phyloP scores from a whole-genome alignment of 2,888 invertebrate species.

The Celastrina argiolus region DNA sequence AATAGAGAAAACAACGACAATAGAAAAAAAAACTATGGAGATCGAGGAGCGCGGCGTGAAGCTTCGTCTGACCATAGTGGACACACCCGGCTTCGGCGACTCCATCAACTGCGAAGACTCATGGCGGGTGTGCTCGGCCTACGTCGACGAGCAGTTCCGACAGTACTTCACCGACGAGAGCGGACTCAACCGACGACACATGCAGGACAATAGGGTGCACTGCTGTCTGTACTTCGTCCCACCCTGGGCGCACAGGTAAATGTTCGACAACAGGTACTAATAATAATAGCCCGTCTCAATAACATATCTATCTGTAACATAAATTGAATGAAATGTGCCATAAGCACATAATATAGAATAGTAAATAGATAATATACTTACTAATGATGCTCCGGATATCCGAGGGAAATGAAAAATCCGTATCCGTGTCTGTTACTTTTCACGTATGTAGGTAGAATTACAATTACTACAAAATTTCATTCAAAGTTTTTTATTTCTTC shows the following conservation, averaged over 20 bases:
- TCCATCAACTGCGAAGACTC: conserved; percentile 95
- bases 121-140: conserved; percentile 93
- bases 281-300: too few species aligned
- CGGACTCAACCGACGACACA: conserved; percentile 95
- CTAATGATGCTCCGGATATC: too few species aligned
- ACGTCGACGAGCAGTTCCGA: conserved; percentile 93
- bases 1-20: conserved; percentile 83
- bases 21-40: conserved; percentile 92
- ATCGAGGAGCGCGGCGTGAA: conserved; percentile 96
- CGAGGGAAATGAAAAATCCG: too few species aligned
- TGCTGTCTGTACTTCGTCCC: conserved; percentile 97
- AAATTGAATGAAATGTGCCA: too few species aligned
- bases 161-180: conserved; percentile 95
- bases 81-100: conserved; percentile 97
- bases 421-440: too few species aligned
- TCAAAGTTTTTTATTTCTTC: too few species aligned
- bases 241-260: conserved; percentile 95
- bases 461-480: too few species aligned
- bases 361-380: too few species aligned
- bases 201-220: conserved; percentile 96
- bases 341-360: too few species aligned
- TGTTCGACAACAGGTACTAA: too few species aligned
- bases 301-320: too few species aligned
- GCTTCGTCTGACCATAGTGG: conserved; percentile 92
- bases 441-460: too few species aligned